Base-by-base conservation (phyloP, 2,113 vertebrate genomes). In the Tringa solitaria region DNA sequence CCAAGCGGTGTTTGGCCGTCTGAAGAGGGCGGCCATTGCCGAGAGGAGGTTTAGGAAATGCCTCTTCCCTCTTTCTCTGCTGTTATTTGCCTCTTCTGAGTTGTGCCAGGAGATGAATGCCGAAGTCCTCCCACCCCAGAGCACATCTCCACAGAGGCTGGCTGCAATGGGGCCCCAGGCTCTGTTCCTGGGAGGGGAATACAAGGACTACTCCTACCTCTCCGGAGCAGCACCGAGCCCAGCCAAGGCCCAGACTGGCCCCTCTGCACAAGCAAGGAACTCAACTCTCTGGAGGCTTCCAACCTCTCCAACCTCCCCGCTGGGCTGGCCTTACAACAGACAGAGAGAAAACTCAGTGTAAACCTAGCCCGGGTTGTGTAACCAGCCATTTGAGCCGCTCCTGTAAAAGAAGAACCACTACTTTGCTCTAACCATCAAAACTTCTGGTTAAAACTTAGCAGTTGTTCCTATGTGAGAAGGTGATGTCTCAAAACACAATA, bases 141-240 rank as follows among this genome's bases (percentile, higher is more conserved):
- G 56, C 6, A 0, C 50, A 4, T 43, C 50, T 50, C 57, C 10
- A 2, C 28, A 14, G 37, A 8, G 28, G 28, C 23, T 41, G 39
- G 27, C 9, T 33, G 45, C 41, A 39, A 7, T 0, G 0, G 7
- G 48, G 32, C 32, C 41, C 18, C 61, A 30, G 46, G 50, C 16
- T 16, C 43, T 19, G 14, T 5, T 54, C 28, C 43, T 10, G 26
- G 27, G 23, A 90, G 4, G 4, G 39, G 45, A 48, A 32, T 0
- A 22, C 1, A 4, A 21, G 43, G 53, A 74, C 17, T 3, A 15
- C 13, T 60, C 83, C 45, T 10, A 19, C 12, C 12, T 35, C 28
- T n/a, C 32, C 9, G 1, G 41, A 61, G 17, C 41, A 54, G 12
- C 84, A 14, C 12, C 2, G 2, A 27, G 56, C n/a, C 8, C 43